Percentiles rank a stretch among this genome's conserved stretches.
These are phyloP conservation scores for Canis aureus DNA, from an alignment of 2,113 vertebrate species.

Conservation along the genomic window DNA sequence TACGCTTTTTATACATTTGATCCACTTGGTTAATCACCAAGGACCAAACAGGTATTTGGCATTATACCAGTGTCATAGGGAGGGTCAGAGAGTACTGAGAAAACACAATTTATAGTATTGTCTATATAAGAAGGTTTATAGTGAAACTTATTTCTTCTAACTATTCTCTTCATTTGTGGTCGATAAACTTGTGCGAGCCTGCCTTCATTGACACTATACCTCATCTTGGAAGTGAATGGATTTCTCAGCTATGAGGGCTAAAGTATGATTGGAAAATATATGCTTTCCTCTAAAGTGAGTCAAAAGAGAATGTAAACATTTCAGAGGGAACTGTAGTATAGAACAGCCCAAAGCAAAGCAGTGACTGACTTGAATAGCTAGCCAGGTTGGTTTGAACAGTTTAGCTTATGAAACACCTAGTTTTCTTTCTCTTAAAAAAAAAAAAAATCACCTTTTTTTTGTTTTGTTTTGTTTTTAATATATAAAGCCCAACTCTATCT, in stretches of 20 bases:
- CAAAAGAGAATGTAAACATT: constrained; percentile 52
- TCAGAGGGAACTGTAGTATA: constrained; percentile 9
- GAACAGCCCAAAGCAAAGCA: constrained; percentile 48
- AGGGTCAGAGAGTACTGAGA: neutral
- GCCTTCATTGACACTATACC: neutral
- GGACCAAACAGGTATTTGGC: neutral
- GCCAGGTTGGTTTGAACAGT: neutral
- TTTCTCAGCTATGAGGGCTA: neutral
- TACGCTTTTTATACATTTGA: constrained; percentile 7
- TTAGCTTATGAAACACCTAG: neutral
- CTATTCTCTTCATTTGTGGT: neutral
- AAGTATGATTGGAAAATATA: constrained; percentile 10
- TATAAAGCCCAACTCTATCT: neutral
- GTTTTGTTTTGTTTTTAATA: too few relatives aligned
- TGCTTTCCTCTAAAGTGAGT: neutral
- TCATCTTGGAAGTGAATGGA: neutral
- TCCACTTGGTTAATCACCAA: neutral
- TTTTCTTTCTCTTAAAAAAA: constrained; percentile 34
- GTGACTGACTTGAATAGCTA: neutral
- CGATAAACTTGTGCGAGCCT: neutral
- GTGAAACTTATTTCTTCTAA: neutral
- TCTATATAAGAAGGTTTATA: neutral
- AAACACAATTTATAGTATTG: neutral
- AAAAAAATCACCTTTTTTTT: too few relatives aligned
- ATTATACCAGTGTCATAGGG: neutral